phyloP scores from a whole-genome alignment of 2,797 vertebrate species.

The Pogoniulus pusillus region DNA sequence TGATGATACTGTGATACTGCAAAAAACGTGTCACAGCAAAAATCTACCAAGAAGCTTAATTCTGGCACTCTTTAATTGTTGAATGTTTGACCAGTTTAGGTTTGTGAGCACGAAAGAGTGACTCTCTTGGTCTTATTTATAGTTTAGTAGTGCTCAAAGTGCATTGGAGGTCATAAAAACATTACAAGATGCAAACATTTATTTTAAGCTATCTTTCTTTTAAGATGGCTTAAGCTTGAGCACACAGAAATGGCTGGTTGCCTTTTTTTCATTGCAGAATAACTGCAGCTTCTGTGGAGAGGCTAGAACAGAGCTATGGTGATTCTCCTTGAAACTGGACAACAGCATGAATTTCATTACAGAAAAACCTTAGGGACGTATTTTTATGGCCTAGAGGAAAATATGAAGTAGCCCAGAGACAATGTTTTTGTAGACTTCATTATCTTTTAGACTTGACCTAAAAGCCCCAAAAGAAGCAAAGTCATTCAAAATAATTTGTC shows the following conservation, averaged over 20 bases:
- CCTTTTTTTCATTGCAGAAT: not conserved
- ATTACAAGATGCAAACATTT: not conserved
- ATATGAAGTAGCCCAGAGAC: constrained; percentile 74
- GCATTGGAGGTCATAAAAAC: not conserved
- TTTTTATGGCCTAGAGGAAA: constrained; percentile 77
- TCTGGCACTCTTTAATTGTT: not conserved
- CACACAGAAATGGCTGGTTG: not conserved
- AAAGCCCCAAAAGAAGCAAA: constrained; percentile 72
- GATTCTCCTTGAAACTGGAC: not conserved
- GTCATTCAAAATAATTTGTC: constrained; percentile 67
- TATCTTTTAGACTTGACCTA: constrained; percentile 69
- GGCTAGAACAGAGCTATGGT: not conserved
- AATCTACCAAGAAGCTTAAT: not conserved
- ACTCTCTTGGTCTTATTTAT: not conserved
- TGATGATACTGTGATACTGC: too few relatives aligned
- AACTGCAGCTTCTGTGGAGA: not conserved
- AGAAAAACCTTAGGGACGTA: constrained; percentile 51
- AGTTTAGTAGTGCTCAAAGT: not conserved
- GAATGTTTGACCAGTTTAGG: not conserved
- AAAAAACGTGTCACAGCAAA: not conserved
- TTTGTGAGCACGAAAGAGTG: not conserved
- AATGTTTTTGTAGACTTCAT: constrained; percentile 76
- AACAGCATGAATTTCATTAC: constrained; percentile 38
- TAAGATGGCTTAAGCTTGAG: not conserved
- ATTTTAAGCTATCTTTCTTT: constrained; percentile 22